phyloP scores from a whole-genome alignment of 2,113 vertebrate genomes.

The Argyrosomus japonicus region DNA sequence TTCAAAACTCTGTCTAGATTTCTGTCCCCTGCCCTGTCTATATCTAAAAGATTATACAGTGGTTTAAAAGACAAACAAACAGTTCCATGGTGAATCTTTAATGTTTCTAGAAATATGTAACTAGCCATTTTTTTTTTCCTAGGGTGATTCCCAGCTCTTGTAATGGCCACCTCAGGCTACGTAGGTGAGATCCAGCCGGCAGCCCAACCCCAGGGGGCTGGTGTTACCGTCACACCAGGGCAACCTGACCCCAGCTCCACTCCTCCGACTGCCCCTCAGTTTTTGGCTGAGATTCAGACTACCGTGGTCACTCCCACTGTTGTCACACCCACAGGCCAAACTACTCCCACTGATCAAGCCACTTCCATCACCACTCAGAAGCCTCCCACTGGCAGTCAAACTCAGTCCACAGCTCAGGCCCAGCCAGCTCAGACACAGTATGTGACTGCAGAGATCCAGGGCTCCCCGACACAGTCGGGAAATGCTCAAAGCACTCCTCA shows the following conservation, averaged over 20 bases:
- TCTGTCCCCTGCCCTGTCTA: neutral
- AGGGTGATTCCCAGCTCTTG: constrained; percentile 72
- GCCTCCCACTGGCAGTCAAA: constrained; percentile 67
- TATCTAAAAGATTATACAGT: neutral
- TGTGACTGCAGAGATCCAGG: constrained; percentile 86
- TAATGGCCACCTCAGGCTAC: constrained; percentile 93
- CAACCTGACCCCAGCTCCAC: constrained; percentile 74
- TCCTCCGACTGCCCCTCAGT: constrained; percentile 68
- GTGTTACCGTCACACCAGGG: constrained; percentile 78
- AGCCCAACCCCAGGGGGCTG: constrained; percentile 83
- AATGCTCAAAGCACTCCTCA: constrained; percentile 87
- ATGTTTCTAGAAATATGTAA: neutral
- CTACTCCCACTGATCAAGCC: constrained; percentile 63
- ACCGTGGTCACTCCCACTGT: constrained; percentile 68
- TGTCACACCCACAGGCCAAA: constrained; percentile 74
- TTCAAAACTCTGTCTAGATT: neutral
- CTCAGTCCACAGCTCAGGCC: constrained; percentile 72
- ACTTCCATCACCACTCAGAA: constrained; percentile 69
- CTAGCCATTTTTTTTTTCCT: constrained; percentile 37
- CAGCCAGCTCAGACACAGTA: constrained; percentile 85
- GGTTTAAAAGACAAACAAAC: neutral
- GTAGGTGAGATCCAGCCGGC: constrained; percentile 89
- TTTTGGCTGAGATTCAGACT: constrained; percentile 79
- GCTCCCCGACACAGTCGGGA: constrained; percentile 83
- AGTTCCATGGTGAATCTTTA: neutral